Conservation (phyloP, 2,113 vertebrate genomes). For the Phycodurus eques region DNA sequence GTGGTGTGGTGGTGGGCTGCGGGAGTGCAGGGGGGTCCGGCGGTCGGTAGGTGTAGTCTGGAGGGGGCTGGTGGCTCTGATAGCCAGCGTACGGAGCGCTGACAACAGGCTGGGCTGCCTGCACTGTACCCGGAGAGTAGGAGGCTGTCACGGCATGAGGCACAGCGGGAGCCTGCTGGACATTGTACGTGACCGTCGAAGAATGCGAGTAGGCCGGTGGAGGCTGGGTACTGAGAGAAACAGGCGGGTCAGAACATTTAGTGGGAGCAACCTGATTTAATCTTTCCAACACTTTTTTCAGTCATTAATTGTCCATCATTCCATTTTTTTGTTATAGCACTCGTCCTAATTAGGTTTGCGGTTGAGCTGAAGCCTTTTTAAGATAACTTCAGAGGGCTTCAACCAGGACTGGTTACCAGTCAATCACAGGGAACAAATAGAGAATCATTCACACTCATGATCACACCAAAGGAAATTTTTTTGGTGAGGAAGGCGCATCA, state of each 20-base stretch:
- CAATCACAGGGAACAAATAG: too few relatives aligned
- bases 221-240: slow-evolving; percentile 64
- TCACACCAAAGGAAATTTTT: too few relatives aligned
- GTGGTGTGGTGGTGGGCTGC: slow-evolving; percentile 64
- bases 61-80: slow-evolving; percentile 64
- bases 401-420: too few relatives aligned
- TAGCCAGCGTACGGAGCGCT: slow-evolving; percentile 56
- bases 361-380: too few relatives aligned
- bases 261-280: not conserved
- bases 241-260: not conserved
- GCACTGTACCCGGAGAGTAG: slow-evolving; percentile 61
- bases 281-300: not conserved
- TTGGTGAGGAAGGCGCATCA: too few relatives aligned
- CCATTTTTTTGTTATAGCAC: not conserved
- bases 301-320: not conserved
- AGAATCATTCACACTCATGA: too few relatives aligned
- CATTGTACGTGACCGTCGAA: slow-evolving; percentile 62
- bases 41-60: slow-evolving; percentile 66
- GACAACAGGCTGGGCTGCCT: slow-evolving; percentile 52
- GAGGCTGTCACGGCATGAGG: slow-evolving; percentile 66
- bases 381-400: too few relatives aligned
- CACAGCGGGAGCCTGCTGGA: slow-evolving; percentile 59
- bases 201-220: slow-evolving; percentile 65
- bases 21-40: slow-evolving; percentile 47
- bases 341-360: not conserved